phyloP scores from a whole-genome alignment of 2,888 invertebrate species.

The Psylliodes chrysocephalus region DNA sequence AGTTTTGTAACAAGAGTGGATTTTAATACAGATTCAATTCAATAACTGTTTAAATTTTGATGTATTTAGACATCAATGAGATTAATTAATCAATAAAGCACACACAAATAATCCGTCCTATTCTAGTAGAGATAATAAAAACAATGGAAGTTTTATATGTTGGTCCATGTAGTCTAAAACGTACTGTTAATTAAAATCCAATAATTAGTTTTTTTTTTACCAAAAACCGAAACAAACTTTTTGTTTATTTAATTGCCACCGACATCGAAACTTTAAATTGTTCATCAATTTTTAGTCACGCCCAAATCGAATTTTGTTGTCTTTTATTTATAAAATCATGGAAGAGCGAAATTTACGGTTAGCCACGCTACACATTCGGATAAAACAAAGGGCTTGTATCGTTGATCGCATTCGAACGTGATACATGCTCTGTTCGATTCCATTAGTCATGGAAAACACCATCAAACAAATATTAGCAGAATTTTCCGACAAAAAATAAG shows the following conservation, averaged over 20 bases:
- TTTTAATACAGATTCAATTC: too few species aligned
- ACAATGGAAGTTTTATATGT: too few species aligned
- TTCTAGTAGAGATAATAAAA: too few species aligned
- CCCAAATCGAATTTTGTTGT: slow-evolving; percentile 14
- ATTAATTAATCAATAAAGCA: too few species aligned
- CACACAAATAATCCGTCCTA: too few species aligned
- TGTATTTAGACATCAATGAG: too few species aligned
- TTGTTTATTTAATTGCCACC: neutral
- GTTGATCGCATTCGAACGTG: slow-evolving; percentile 3
- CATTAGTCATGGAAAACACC: slow-evolving; percentile 8
- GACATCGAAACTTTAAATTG: slow-evolving; percentile 4
- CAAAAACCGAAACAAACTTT: neutral
- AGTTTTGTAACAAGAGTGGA: too few species aligned
- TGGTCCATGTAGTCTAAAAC: too few species aligned
- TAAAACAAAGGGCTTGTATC: slow-evolving; percentile 16
- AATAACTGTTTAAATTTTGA: too few species aligned
- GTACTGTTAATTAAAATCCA: too few species aligned
- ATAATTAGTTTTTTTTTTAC: too few species aligned
- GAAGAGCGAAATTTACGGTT: slow-evolving; percentile 9
- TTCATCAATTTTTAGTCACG: slow-evolving; percentile 1
- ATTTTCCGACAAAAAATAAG: neutral
- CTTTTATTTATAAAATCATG: slow-evolving; percentile 13
- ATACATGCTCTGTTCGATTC: slow-evolving; percentile 10
- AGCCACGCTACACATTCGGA: slow-evolving; percentile 1
- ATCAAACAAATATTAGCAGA: neutral